Percentiles rank a stretch among this genome's conserved stretches.
phyloP scores from a whole-genome alignment of 2,113 vertebrate species.

The Echinops telfairi region DNA sequence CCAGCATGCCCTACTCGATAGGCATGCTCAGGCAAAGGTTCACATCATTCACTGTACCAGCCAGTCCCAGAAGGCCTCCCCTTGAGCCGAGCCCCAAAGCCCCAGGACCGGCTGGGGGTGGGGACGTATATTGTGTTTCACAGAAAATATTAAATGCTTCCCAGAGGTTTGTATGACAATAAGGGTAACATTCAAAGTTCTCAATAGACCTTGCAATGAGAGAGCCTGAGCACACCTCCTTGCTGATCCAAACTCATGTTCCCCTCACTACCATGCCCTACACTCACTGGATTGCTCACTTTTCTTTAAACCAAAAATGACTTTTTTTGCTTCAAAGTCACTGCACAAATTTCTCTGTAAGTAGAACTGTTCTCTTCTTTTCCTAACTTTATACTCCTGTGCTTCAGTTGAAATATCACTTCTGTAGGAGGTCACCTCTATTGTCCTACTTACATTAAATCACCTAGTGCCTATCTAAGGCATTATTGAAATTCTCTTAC shows the following conservation, averaged over 20 bases:
- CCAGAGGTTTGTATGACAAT: background rate
- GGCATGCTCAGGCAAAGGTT: too few species aligned
- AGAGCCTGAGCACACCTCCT: background rate
- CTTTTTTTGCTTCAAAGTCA: background rate
- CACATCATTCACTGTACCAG: too few species aligned
- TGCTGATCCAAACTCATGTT: background rate
- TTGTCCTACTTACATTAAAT: background rate
- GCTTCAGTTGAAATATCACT: background rate
- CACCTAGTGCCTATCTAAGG: background rate
- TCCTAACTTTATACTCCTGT: background rate
- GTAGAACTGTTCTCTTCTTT: background rate
- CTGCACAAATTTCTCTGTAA: background rate
- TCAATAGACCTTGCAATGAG: background rate
- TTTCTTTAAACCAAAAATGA: background rate
- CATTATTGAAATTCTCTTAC: constrained; percentile 10
- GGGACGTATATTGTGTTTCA: too few species aligned
- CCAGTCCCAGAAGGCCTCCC: background rate
- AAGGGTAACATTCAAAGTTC: background rate
- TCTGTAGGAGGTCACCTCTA: background rate
- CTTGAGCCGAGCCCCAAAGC: too few species aligned
- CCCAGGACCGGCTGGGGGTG: too few species aligned
- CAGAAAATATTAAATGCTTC: background rate
- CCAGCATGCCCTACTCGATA: too few species aligned
- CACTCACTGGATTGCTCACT: background rate
- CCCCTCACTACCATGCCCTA: background rate